A percentile compares a stretch with the other conserved stretches of the same genome.
Conservation (phyloP, 2,888 invertebrate genomes). For the Calameuta filiformis region DNA sequence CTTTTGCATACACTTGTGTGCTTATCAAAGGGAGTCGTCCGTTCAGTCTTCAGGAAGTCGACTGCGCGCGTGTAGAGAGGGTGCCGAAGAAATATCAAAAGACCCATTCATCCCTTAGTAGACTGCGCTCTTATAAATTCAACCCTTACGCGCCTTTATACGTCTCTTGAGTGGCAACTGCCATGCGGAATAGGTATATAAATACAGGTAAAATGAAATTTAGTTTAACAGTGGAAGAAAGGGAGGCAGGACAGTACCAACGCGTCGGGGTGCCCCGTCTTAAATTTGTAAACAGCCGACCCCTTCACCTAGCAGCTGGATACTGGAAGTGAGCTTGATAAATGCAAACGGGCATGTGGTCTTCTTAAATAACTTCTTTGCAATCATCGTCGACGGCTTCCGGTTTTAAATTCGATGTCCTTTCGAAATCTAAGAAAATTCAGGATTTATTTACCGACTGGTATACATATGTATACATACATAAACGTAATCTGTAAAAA, state of each 20-base stretch:
- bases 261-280: too few species aligned
- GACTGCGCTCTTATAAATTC: background rate
- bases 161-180: background rate
- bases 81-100: background rate
- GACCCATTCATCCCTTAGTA: background rate
- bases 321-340: conserved; percentile 19
- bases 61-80: background rate
- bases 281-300: too few species aligned
- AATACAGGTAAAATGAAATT: background rate
- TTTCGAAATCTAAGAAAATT: too few species aligned
- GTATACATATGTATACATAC: too few species aligned
- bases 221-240: background rate
- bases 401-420: background rate
- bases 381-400: conserved; percentile 39
- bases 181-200: background rate
- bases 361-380: conserved; percentile 50
- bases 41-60: background rate
- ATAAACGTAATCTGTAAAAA: too few species aligned
- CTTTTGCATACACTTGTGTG: background rate
- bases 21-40: background rate
- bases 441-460: too few species aligned
- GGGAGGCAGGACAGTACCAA: too few species aligned
- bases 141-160: background rate
- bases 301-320: too few species aligned
- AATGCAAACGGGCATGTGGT: conserved; percentile 44